phyloP scores from a whole-genome alignment of 2,797 vertebrate genomes.

The Acipenser oxyrinchus region DNA sequence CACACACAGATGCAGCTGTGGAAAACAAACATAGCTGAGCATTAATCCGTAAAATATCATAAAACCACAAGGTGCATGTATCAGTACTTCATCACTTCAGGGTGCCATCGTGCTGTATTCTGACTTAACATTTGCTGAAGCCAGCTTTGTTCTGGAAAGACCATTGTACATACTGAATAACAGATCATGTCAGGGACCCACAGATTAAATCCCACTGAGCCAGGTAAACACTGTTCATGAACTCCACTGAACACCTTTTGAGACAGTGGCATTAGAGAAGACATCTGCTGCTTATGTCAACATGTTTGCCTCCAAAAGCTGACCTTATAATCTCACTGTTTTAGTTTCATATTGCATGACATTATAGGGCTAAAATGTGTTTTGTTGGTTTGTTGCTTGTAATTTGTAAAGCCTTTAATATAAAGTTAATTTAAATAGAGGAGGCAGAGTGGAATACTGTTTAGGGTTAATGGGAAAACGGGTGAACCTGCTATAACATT shows the following conservation, averaged over 20 bases:
- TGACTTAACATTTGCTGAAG: not conserved
- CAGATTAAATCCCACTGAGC: not conserved
- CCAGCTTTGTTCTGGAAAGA: not conserved
- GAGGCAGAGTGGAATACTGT: too few species aligned
- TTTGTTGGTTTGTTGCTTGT: not conserved
- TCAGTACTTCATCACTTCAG: not conserved
- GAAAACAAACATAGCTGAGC: too few species aligned
- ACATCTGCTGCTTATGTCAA: not conserved
- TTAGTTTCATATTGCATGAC: not conserved
- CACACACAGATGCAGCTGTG: too few species aligned
- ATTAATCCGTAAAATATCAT: too few species aligned
- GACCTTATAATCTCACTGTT: conserved; percentile 15
- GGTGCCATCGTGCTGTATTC: not conserved
- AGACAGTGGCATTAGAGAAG: not conserved
- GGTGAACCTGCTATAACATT: not conserved
- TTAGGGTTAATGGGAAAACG: not conserved
- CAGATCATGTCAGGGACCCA: not conserved
- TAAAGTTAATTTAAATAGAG: too few species aligned
- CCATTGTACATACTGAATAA: not conserved
- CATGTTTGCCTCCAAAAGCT: not conserved
- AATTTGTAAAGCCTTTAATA: too few species aligned
- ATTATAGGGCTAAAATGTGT: not conserved
- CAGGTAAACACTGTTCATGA: conserved; percentile 1
- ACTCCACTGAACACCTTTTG: not conserved
- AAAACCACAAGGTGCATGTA: too few species aligned